phyloP scores from a whole-genome alignment of 2,888 invertebrate species.

The Anticlea derivata region DNA sequence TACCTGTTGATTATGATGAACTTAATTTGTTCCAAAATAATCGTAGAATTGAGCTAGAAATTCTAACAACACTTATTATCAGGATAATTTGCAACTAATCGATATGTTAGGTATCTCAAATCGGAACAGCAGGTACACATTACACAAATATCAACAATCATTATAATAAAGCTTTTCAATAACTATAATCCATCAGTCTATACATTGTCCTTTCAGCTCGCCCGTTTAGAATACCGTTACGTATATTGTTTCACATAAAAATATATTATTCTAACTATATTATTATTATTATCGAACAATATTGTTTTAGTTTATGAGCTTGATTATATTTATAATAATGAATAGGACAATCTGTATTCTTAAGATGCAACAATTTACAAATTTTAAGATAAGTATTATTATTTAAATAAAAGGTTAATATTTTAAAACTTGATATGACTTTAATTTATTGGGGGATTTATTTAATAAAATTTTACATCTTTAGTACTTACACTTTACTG shows the following conservation, averaged over 20 bases:
- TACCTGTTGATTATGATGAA: no score
- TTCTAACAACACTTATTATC: neutral
- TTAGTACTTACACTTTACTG: no score
- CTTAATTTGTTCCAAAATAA: neutral
- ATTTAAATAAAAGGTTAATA: neutral
- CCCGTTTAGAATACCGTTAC: conserved; percentile 19
- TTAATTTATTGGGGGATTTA: neutral
- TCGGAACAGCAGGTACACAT: neutral
- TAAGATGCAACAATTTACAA: neutral
- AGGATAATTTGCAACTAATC: conserved; percentile 3
- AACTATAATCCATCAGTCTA: conserved; percentile 21
- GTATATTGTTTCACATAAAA: conserved; percentile 11
- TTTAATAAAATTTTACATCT: neutral
- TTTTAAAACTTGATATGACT: conserved; percentile 1
- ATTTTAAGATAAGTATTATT: neutral
- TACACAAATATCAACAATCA: conserved; percentile 9
- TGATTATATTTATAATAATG: conserved; percentile 5
- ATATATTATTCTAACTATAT: conserved; percentile 11
- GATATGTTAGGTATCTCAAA: conserved; percentile 18
- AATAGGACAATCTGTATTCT: neutral
- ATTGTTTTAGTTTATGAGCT: conserved; percentile 4
- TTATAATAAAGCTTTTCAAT: conserved; percentile 15
- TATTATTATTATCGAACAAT: conserved; percentile 10
- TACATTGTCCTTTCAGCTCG: conserved; percentile 11
- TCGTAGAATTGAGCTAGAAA: conserved; percentile 6